phyloP scores from a whole-genome alignment of 2,888 invertebrate genomes.

The Drosophila subquinaria region DNA sequence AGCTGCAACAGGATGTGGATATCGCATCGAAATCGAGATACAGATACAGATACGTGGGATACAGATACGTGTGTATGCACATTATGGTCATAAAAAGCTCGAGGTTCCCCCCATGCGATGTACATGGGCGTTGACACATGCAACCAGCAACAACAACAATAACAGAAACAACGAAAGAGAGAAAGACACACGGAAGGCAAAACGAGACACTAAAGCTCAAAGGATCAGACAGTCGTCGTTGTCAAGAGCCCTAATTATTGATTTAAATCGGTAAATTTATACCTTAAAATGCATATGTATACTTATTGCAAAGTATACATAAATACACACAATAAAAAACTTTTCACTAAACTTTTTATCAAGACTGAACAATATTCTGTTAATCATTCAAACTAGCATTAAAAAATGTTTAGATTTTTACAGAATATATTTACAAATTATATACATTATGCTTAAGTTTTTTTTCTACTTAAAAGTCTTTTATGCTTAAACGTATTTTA shows the following conservation, averaged over 20 bases:
- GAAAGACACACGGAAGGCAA: constrained; percentile 1
- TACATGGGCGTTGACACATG: constrained; percentile 51
- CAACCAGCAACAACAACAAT: constrained; percentile 30
- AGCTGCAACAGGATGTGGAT: constrained; percentile 47
- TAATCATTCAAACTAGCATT: background rate
- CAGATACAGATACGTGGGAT: constrained; percentile 30
- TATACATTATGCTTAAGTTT: too few relatives aligned
- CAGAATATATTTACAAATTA: too few relatives aligned
- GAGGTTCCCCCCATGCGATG: constrained; percentile 23
- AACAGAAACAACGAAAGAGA: constrained; percentile 9
- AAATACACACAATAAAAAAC: background rate
- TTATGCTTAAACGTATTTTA: too few relatives aligned
- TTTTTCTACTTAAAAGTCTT: too few relatives aligned
- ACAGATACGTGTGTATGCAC: constrained; percentile 42
- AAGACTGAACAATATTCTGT: too few relatives aligned
- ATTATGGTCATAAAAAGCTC: constrained; percentile 56
- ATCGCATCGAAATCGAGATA: constrained; percentile 35
- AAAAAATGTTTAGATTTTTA: too few relatives aligned
- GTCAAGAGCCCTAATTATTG: constrained; percentile 59
- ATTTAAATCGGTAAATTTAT: constrained; percentile 36
- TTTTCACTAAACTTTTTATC: background rate
- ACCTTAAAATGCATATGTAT: background rate
- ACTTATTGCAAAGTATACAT: background rate
- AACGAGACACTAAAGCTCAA: constrained; percentile 31
- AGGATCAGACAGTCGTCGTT: constrained; percentile 39